Evolutionary conservation across 2,888 invertebrate genomes (phyloP), one percentile per base, ranked within the genome.

Genomic region (Sinopyrophorus schimmeli): DNA sequence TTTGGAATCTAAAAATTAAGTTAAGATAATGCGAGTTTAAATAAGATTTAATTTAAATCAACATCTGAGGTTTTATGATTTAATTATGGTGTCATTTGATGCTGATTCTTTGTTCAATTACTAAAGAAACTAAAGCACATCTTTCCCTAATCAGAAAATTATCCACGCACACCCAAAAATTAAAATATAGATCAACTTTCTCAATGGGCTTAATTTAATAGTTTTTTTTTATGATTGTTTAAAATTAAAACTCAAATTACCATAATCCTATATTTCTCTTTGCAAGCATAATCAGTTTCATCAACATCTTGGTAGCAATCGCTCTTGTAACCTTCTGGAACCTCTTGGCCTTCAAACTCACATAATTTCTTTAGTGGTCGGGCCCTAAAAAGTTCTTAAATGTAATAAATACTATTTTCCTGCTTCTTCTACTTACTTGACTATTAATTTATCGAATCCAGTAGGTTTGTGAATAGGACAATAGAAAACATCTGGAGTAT

Each of bases 291-390:
- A 57, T 85, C 84, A 14, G 84, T 81, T 72, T 89, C 89, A 69
- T 88, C 88, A 10, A 88, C 82, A 68, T 89, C 86, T 69, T 86
- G 83, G 73, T 86, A 89, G 65, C 89, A 89, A 64, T 88, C 89
- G 35, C 85, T 84, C 69, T 85, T 86, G 73, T 86, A 86, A 62
- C 86, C 83, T 55, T 80, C 79, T 0, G 88, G 88, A 49, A 87
- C 70, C 27, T 79, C 77, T 48, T 78, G 78, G 5, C 87, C 87
- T 66, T 85, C 85, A 63, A 80, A 85, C 70, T 89, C 87, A 64
- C 89, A 89, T 3, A 89, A 75, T 66, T 83, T 84, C 49, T 81
- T 81, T 47, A 89, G 68, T 1, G 87, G 84, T 52, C 81, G 77
- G 0, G 86, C 81, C 62, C 79, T 79, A 17, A 1, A 50, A 55